Percentiles rank a stretch among this genome's conserved stretches.
Conservation (phyloP, 2,888 invertebrate genomes). For the Tachina fera region DNA sequence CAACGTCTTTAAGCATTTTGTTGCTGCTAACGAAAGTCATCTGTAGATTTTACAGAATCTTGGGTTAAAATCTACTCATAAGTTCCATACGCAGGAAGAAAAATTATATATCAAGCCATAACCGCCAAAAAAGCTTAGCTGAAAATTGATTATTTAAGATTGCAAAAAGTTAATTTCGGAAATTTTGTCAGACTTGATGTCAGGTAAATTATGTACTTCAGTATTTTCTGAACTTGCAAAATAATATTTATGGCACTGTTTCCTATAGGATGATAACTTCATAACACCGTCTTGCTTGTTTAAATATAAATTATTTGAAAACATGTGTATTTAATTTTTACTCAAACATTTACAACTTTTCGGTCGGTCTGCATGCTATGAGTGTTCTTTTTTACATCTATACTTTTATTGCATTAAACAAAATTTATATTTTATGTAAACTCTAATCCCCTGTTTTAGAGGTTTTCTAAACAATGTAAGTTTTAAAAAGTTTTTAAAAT, state of each 20-base stretch:
- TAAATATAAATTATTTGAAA: neutral
- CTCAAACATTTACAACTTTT: constrained; percentile 25
- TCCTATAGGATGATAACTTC: neutral
- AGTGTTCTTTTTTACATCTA: neutral
- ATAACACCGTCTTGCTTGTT: neutral
- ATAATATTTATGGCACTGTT: neutral
- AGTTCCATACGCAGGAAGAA: too few relatives aligned
- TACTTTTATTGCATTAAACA: neutral
- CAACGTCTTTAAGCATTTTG: too few relatives aligned
- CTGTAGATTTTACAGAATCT: too few relatives aligned
- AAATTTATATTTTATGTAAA: constrained; percentile 48
- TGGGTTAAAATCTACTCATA: too few relatives aligned
- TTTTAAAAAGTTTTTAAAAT: constrained; percentile 21
- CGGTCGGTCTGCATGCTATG: neutral
- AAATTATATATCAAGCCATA: too few relatives aligned
- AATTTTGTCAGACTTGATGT: too few relatives aligned
- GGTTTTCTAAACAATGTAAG: constrained; percentile 21
- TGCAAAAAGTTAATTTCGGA: too few relatives aligned
- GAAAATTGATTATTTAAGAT: too few relatives aligned
- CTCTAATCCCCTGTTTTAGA: constrained; percentile 46
- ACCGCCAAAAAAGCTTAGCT: too few relatives aligned
- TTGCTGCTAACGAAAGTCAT: too few relatives aligned
- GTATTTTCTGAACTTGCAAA: too few relatives aligned
- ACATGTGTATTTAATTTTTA: constrained; percentile 19
- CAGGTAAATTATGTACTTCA: too few relatives aligned